Base-by-base conservation (phyloP, 2,888 invertebrate genomes). In the Entomobrya multifasciata region DNA sequence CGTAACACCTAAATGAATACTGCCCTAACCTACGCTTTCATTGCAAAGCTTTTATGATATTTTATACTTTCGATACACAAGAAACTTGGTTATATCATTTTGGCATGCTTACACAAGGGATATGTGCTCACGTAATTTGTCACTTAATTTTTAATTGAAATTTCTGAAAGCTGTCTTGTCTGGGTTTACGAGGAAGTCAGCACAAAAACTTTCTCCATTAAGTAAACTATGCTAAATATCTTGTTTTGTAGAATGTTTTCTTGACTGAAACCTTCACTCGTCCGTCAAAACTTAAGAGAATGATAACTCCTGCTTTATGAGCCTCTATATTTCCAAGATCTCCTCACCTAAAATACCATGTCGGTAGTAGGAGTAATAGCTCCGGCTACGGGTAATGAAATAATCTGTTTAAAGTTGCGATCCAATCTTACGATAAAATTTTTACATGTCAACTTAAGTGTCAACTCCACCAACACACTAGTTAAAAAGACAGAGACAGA, bases 361-460 rank as follows among this genome's bases (percentile, higher is more conserved):
- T 84, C 57, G 52, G 44, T 41, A 67, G 36, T 20, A n/a, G 11
- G 67, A 27, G 30, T 62, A 27, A 36, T 57, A 8, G 36, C 36
- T 36, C 67, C 44, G 36, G 36, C 36, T 36, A 78, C 44, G 30
- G 44, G 57, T 49, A 85, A 85, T 70, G 49, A 85, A 70, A 78
- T 77, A 55, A 77, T 76, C 77, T 52, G 41, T 52, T 36, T 65
- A 41, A 44, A 70, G 57, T n/a, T 22, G 15, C 49, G 78, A 78
- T 78, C 74, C 44, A 70, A 78, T 44, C 55, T 47, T 5, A 20
- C 25, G 84, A 85, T 85, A 85, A 85, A 85, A 85, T 78, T 85
- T 85, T 85, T 70, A 22, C 70, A 57, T 78, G 84, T 85, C 84
- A 85, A 36, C 52, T 41, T 41, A 78, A 10, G 57, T 85, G 84